Base-by-base conservation (phyloP, 2,113 vertebrate species). In the Anguilla japonica region DNA sequence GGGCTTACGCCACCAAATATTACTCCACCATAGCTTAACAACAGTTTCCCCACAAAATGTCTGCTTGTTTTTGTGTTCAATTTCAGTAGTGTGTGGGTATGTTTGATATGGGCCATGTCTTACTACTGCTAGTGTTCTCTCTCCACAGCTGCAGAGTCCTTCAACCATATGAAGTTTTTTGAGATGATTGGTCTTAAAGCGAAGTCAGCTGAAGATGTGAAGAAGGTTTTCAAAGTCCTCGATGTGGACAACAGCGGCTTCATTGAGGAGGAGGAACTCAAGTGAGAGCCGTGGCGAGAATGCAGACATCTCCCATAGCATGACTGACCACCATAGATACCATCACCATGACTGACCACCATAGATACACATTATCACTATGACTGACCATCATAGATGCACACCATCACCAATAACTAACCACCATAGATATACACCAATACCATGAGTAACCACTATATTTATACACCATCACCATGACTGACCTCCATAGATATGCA, bases 231-330 rank as follows among this genome's bases (percentile, higher is more conserved):
- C 92, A 92, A 95, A 89, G 97, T 97, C 85, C 95, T 99, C 92
- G 98, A 99, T 53, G 97, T 98, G 90, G 98, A 99, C 56, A 92
- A 91, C 79, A 99, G 97, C 0, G 98, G 98, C 88, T 99, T 95
- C 94, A 99, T 99, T 0, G 98, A 99, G 93, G 96, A 98, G 89
- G 98, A 97, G 0, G 98, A 99, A 93, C 93, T 99, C 87, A 97
- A 96, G 98, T 99, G 93, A 97, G 97, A 86, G n/a, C 26, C 39
- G 0, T 0, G 79, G 15, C 1, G 60, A 5, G 80, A 0, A n/a
- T 18, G 34, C 22, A 82, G 53, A 81, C n/a, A 41, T 22, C 20
- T 63, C 83, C 78, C 13, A n/a, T 46, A 22, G 7, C 18, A 34
- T 20, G 5, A 75, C 39, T 13, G 18, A 75, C 26, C 20, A 1